phyloP scores from a whole-genome alignment of 1,140 invertebrate species.

The Lithobius niger region DNA sequence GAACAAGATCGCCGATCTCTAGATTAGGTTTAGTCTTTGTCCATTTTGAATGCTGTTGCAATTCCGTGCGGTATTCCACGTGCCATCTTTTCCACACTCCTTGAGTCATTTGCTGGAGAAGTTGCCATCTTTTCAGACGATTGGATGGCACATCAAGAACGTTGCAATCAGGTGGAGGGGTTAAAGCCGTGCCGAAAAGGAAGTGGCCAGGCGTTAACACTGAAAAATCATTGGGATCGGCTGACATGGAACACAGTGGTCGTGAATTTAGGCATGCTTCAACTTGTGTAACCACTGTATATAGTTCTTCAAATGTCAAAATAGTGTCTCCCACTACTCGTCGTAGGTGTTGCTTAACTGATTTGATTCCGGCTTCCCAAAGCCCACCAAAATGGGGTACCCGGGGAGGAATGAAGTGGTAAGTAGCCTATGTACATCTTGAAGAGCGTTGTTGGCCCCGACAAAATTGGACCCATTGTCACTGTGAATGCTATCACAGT shows the following conservation, averaged over 20 bases:
- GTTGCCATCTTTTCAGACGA: slow-evolving; percentile 18
- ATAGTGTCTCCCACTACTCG: slow-evolving; percentile 7
- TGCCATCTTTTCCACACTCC: slow-evolving; percentile 30
- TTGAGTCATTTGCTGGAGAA: slow-evolving; percentile 20
- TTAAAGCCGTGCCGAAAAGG: slow-evolving; percentile 5
- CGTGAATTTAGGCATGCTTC: slow-evolving; percentile 26
- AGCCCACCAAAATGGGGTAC: slow-evolving; percentile 14
- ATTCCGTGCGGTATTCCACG: slow-evolving; percentile 20
- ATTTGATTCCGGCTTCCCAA: slow-evolving; percentile 13
- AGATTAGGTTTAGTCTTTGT: no score
- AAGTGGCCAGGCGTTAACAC: slow-evolving; percentile 13
- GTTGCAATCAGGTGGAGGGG: slow-evolving; percentile 15
- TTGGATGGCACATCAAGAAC: slow-evolving; percentile 9
- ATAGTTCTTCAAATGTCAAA: slow-evolving; percentile 23
- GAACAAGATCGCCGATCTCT: no score
- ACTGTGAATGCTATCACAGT: no score
- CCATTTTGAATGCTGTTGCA: not conserved
- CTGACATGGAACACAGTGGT: not conserved
- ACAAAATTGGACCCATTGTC: no score
- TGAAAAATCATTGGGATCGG: slow-evolving; percentile 7
- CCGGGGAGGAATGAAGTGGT: no score
- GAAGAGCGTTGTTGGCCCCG: no score
- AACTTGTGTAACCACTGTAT: slow-evolving; percentile 23
- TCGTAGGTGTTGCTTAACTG: slow-evolving; percentile 13
- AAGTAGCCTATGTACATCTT: no score